These are phyloP conservation scores for Baronia brevicornis DNA, from an alignment of 2,888 invertebrate species.

Conservation along the genomic window DNA sequence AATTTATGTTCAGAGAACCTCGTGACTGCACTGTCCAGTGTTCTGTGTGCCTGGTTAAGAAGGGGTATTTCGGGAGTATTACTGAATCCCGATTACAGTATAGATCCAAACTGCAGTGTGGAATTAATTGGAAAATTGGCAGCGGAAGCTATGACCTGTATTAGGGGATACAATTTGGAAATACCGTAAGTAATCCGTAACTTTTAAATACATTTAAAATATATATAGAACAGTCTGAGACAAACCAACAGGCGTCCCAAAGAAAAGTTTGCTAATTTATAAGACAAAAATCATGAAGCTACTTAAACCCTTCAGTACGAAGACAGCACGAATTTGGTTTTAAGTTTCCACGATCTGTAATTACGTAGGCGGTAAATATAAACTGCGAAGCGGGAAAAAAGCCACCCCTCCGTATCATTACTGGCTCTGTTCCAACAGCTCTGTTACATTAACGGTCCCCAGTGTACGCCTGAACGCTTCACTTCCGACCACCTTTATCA, in stretches of 20 bases:
- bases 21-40: constrained; percentile 37
- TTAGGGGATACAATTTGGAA: constrained; percentile 38
- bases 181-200: constrained; percentile 46
- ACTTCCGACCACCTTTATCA: constrained; percentile 2
- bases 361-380: constrained; percentile 10
- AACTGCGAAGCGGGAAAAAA: constrained; percentile 5
- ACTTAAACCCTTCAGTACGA: too few species aligned
- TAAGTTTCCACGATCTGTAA: constrained; percentile 2
- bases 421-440: constrained; percentile 13
- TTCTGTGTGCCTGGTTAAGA: constrained; percentile 53
- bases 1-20: constrained; percentile 53
- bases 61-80: constrained; percentile 49
- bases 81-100: constrained; percentile 43
- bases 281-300: too few species aligned
- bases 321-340: background rate
- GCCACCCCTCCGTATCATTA: constrained; percentile 8
- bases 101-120: constrained; percentile 37
- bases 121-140: constrained; percentile 43
- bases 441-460: constrained; percentile 11
- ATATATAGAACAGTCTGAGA: too few species aligned
- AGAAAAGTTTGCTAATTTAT: too few species aligned
- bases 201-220: background rate
- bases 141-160: constrained; percentile 47
- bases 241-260: too few species aligned
- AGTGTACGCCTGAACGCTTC: constrained; percentile 3